A percentile compares a stretch with the other conserved stretches of the same genome.
These are phyloP conservation scores for Euleptes europaea DNA, from an alignment of 2,113 vertebrate genomes.

Conservation along the genomic window DNA sequence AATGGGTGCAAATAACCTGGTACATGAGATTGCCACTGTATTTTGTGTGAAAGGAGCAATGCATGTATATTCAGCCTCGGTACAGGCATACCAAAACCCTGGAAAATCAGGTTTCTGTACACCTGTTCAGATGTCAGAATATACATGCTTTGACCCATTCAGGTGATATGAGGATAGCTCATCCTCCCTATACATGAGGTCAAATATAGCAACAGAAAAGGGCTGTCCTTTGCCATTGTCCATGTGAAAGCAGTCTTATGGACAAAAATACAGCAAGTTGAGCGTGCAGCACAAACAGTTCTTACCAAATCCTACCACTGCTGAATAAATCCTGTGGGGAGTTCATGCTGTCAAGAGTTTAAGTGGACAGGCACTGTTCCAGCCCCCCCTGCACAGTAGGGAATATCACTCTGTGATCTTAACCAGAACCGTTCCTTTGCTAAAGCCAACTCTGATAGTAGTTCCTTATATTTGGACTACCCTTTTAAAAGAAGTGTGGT, in stretches of 20 bases:
- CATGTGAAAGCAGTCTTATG: not conserved
- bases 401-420: constrained; percentile 2
- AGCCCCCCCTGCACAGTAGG: not conserved
- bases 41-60: no score
- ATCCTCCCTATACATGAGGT: no score
- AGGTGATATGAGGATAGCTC: no score
- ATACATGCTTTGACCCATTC: no score
- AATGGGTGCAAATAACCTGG: no score
- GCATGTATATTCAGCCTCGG: no score
- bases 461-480: not conserved
- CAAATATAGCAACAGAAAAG: no score
- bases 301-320: not conserved
- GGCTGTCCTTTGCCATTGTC: constrained; percentile 2
- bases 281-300: not conserved
- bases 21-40: no score
- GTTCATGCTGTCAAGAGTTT: constrained; percentile 7
- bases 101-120: no score
- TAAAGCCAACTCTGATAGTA: not conserved
- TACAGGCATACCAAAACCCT: no score
- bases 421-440: not conserved
- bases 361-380: not conserved
- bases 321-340: constrained; percentile 1
- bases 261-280: not conserved
- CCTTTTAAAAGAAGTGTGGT: not conserved
- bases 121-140: no score